Evolutionary conservation across 92 coral and sea anemone species (phyloP).

Genomic region (Palythoa caribaeorum): DNA sequence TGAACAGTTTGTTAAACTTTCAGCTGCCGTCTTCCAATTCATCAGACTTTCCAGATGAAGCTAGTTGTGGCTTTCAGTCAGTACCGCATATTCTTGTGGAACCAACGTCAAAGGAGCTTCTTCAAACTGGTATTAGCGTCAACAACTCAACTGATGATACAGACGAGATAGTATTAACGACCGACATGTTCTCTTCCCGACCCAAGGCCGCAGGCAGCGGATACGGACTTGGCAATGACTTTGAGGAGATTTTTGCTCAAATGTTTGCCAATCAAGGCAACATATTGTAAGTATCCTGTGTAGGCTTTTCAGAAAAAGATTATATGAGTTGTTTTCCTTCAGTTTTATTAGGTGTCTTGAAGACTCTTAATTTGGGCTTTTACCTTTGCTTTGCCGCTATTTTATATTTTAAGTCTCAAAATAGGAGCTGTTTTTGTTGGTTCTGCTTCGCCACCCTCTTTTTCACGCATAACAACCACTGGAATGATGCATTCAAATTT

Average conservation of each 20-base stretch:
- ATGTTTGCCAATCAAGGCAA: constrained; percentile 47
- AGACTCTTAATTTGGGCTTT: no score
- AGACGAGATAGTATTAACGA: constrained; percentile 73
- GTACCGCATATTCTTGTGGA: constrained; percentile 3
- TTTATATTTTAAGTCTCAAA: no score
- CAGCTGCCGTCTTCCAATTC: constrained; percentile 24
- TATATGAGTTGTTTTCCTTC: background rate
- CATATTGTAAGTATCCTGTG: constrained; percentile 65
- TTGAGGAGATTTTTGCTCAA: constrained; percentile 86
- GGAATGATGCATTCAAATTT: no score
- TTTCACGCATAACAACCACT: no score
- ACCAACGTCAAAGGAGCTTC: constrained; percentile 20
- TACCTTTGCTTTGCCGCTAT: no score
- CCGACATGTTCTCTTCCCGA: constrained; percentile 70
- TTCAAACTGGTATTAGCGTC: constrained; percentile 1
- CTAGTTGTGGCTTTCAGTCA: constrained; percentile 11
- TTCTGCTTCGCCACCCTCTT: no score
- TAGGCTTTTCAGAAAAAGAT: background rate
- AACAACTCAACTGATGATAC: constrained; percentile 41
- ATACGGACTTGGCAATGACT: constrained; percentile 92
- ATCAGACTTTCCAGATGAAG: constrained; percentile 3
- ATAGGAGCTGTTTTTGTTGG: no score
- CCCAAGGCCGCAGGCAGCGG: constrained; percentile 93
- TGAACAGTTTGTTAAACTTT: constrained; percentile 22
- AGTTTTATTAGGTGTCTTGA: background rate